Evolutionary conservation across 1,140 invertebrate genomes (phyloP).

Genomic region (Chrysomallon squamiferum): DNA sequence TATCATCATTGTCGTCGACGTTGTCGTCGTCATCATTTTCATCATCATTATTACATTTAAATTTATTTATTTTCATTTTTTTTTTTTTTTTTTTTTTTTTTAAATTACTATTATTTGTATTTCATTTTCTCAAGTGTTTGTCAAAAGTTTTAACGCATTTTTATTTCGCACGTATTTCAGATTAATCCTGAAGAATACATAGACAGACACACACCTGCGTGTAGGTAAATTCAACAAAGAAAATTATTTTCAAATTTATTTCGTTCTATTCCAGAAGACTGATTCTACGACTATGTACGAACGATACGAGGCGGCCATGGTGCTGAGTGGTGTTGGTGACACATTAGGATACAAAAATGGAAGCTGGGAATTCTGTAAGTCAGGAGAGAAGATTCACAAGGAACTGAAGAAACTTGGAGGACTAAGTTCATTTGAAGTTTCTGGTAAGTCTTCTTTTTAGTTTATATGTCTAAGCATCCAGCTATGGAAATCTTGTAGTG

Average conservation of each 20-base stretch:
- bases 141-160: no score
- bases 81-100: no score
- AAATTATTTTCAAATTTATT: no score
- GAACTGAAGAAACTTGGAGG: constrained; percentile 38
- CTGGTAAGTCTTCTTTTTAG: constrained; percentile 7
- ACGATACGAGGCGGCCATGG: constrained; percentile 35
- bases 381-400: constrained; percentile 36
- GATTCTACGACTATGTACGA: not conserved
- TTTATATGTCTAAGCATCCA: not conserved
- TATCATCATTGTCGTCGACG: constrained; percentile 60
- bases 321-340: constrained; percentile 50
- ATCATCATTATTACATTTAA: no score
- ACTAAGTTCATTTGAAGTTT: constrained; percentile 17
- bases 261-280: not conserved
- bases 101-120: no score
- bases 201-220: no score
- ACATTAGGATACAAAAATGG: constrained; percentile 46
- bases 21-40: no score
- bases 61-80: no score
- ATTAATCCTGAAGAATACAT: no score
- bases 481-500: not conserved
- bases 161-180: no score
- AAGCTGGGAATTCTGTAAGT: constrained; percentile 45
- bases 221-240: no score
- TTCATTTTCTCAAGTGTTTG: no score